These are phyloP conservation scores for Chascanopsetta lugubris DNA, from an alignment of 2,113 vertebrate genomes.

Conservation along the genomic window DNA sequence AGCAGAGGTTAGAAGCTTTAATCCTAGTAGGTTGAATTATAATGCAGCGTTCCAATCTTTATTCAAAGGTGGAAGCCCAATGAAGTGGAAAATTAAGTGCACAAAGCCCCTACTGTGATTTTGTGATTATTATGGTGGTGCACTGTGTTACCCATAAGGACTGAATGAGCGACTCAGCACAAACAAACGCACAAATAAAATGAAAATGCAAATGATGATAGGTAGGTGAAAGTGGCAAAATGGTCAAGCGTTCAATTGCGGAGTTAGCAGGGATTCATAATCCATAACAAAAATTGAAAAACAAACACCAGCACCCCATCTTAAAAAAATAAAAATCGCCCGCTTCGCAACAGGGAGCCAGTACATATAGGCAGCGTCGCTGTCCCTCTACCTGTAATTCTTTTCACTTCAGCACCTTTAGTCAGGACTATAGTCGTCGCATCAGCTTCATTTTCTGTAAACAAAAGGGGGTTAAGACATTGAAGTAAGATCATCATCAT, in stretches of 20 bases:
- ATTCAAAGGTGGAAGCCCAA: conserved; percentile 39
- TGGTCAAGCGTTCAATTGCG: conserved; percentile 25
- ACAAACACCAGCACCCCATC: conserved; percentile 11
- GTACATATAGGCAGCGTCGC: conserved; percentile 22
- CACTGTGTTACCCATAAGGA: conserved; percentile 17
- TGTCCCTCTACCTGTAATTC: conserved; percentile 65
- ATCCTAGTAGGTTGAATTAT: conserved; percentile 44
- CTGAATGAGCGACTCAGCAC: conserved; percentile 31
- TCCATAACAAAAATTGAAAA: conserved; percentile 12
- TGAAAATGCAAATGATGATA: background rate
- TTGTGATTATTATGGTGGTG: conserved; percentile 28
- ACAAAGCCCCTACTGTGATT: conserved; percentile 36
- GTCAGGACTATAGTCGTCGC: conserved; percentile 50
- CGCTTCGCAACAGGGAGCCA: conserved; percentile 29
- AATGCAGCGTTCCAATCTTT: conserved; percentile 10
- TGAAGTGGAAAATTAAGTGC: conserved; percentile 61
- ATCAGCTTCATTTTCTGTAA: conserved; percentile 73
- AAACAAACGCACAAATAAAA: conserved; percentile 4
- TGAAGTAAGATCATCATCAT: conserved; percentile 45
- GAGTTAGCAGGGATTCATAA: conserved; percentile 47
- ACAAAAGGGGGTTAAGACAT: conserved; percentile 73
- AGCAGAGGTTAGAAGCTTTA: conserved; percentile 51
- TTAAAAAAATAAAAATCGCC: conserved; percentile 30
- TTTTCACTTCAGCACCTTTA: conserved; percentile 72
- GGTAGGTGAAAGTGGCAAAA: conserved; percentile 31